Base-by-base conservation (phyloP, 2,113 vertebrate species). In the Canis aureus region DNA sequence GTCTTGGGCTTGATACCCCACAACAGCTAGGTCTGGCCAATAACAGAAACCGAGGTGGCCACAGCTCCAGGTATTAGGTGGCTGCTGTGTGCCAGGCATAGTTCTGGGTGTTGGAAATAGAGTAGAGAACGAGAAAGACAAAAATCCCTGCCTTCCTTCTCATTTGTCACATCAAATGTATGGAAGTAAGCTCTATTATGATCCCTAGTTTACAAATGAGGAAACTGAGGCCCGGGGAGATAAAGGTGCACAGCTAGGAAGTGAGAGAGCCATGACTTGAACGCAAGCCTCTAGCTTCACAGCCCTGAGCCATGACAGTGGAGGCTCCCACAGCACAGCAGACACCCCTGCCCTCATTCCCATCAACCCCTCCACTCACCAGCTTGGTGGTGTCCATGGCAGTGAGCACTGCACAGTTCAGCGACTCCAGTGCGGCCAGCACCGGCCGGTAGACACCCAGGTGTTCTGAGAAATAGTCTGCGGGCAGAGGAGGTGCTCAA, bases 341-440 rank as follows among this genome's bases (percentile, higher is more conserved):
- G 5, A 38, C 13, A 38, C n/a, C 19, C 32, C 7, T 11, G 25
- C 19, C 51, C 57, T 83, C 60, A 23, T 13, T 35, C 11, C 35
- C 66, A 13, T 10, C 38, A 6, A 71, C 35, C 1, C 16, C 83
- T 88, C 12, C 53, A 95, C 98, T 99, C 98, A 99, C 99, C 99
- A 99, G 98, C 98, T 99, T 99, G 91, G 99, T 99, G 98, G 99
- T 99, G 98, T 99, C 99, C 99, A 99, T 99, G 57, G 99, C 99
- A 91, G 99, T 99, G 88, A 99, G 99, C 96, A 99, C 99, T 0
- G 99, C 99, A 1, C 99, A 92, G 91, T 99, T 99, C 83, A 99
- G 99, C 1, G 99, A 98, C 97, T 99, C 99, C 98, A 99, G 98
- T 1, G 99, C 99, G 0, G 99, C 99, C 69, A 99, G 99, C 84